Evolutionary conservation across 2,113 vertebrate genomes (phyloP), one percentile per base, ranked within the genome.

Genomic region (Sinocyclocheilus maitianheensis): DNA sequence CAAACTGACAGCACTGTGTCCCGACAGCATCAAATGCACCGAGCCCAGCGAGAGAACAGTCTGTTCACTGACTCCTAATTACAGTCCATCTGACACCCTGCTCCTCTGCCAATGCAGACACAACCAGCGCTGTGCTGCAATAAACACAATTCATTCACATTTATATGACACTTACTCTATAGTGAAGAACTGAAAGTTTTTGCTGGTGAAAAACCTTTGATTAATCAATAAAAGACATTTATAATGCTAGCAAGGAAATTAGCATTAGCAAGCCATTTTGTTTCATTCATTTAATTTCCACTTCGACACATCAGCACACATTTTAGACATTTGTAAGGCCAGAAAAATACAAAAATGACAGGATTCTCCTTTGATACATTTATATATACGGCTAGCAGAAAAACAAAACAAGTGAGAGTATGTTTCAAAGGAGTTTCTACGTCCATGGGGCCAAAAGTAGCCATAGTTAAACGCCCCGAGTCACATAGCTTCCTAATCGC

Each of bases 21-120:
- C 96, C 95, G 95, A 95, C 94, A 95, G 95, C 95, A 96, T 95
- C 95, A 94, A 96, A 95, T 94, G 95, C 93, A 94, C 95, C 93
- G 94, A 96, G 95, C 96, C 96, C 90, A 95, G 94, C 94, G 95
- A 93, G 96, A 95, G 95, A 95, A 94, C 96, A 96, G 96, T 94
- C 96, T 96, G 96, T 96, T 96, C 95, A 94, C 95, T 91, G 94
- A 96, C 94, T 94, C 95, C 95, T 97, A 96, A 96, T 97, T 96
- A 97, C 94, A 96, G 95, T 96, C 96, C 96, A 96, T 95, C 95
- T 96, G 96, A 96, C 96, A 93, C 94, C 93, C 93, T 53, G 55
- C 75, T 93, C 37, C 93, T 80, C 5, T 93, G 96, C 95, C 95
- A 95, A 76, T 30, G 55, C 58, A 55, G 26, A 77, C 76, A 55